Conservation (phyloP, 2,113 vertebrate species). For the Phaetusa simplex region DNA sequence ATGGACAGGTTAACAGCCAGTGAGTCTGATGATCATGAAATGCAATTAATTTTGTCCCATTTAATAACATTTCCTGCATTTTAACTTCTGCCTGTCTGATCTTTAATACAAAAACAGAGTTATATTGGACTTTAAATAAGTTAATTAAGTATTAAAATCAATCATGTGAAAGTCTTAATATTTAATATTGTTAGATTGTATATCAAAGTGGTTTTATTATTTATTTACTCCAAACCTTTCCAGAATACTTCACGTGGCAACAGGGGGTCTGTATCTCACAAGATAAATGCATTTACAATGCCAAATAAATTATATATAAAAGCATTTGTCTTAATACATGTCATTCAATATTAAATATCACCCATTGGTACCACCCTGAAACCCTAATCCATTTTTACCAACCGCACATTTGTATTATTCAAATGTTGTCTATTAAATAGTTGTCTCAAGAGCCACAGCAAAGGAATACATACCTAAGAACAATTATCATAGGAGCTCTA, state of each 20-base stretch:
- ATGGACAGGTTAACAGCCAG: slow-evolving; percentile 54
- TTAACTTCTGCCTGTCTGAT: slow-evolving; percentile 60
- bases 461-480: slow-evolving; percentile 61
- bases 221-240: slow-evolving; percentile 85
- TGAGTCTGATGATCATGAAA: slow-evolving; percentile 31
- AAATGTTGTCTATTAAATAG: slow-evolving; percentile 74
- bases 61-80: slow-evolving; percentile 59
- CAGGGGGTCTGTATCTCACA: slow-evolving; percentile 80
- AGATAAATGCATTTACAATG: slow-evolving; percentile 84
- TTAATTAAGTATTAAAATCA: slow-evolving; percentile 86
- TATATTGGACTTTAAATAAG: slow-evolving; percentile 74
- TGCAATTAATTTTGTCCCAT: slow-evolving; percentile 60
- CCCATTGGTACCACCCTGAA: slow-evolving; percentile 77
- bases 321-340: slow-evolving; percentile 85
- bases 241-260: slow-evolving; percentile 80
- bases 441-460: slow-evolving; percentile 52
- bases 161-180: slow-evolving; percentile 84
- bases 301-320: slow-evolving; percentile 86
- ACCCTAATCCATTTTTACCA: slow-evolving; percentile 77
- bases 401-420: slow-evolving; percentile 72
- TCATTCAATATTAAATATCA: slow-evolving; percentile 85
- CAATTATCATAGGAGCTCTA: slow-evolving; percentile 58
- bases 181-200: slow-evolving; percentile 86
- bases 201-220: slow-evolving; percentile 85
- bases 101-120: slow-evolving; percentile 65